Base-by-base conservation (phyloP, 2,797 vertebrate species). In the Chrosomus eos region DNA sequence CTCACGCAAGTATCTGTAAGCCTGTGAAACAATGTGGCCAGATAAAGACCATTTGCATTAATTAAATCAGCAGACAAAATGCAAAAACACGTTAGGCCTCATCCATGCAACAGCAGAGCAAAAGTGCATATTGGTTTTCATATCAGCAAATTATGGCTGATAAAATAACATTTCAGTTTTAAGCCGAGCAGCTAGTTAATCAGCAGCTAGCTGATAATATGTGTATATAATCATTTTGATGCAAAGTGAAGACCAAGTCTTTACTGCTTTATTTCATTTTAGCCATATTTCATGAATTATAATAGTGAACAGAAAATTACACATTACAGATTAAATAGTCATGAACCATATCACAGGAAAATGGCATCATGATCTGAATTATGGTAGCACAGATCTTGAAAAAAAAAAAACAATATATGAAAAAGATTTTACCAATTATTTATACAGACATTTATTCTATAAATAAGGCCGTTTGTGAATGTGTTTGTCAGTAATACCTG, bases 1-100 rank as follows among this genome's bases (percentile, higher is more conserved):
- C 95, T 99, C 98, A 90, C 98, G 96, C 91, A 99, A 95, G 90
- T 99, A 99, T 92, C 94, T 96, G 93, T 99, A 97, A 0, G 98
- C 98, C 98, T 99, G 88, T 55, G 19, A 60, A 4, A 79, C 19
- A 89, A n/a, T 75, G 40, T 5, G 55, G 4, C 83, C 19, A 43
- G 28, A 55, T 31, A 26, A 26, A 70, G 7, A 75, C 13, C 0
- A 1, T 58, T 38, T 55, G 19, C 51, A 33, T 16, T 33, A 23
- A 67, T n/a, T 80, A 51, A 68, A 67, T 45, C n/a, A 62, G 36
- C 55, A 62, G 13, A 51, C 21, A 77, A 60, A 31, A 36, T 13
- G 60, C 60, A 58, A 5, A 58, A 62, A 62, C 58, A 43, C 0
- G 9, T 4, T 0, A 38, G 2, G 23, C 8, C 16, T 19, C 8